Evolutionary conservation across 2,888 invertebrate species (phyloP).

Genomic region (Anagyrus pseudococci): DNA sequence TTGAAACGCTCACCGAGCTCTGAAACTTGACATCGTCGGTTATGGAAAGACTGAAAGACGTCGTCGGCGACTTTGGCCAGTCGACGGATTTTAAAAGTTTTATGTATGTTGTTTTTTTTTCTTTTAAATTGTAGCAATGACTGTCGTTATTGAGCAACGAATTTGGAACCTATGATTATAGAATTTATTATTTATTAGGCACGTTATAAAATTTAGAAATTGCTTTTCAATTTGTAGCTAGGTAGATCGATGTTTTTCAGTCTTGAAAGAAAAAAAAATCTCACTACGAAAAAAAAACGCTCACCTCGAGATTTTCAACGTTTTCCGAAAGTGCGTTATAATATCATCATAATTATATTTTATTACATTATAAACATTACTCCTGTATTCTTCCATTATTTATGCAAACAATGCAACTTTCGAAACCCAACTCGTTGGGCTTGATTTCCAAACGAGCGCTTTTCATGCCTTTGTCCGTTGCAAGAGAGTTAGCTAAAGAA

Average conservation of each 20-base stretch:
- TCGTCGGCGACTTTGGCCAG: no score
- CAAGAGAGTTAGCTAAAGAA: no score
- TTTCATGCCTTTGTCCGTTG: slow-evolving; percentile 8
- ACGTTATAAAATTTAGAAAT: not conserved
- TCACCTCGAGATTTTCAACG: slow-evolving; percentile 3
- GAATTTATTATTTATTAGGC: not conserved
- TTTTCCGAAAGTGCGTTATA: no score
- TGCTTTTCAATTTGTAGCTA: not conserved
- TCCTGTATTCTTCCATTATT: no score
- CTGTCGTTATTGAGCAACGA: no score
- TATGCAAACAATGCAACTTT: slow-evolving; percentile 18
- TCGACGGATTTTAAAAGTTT: not conserved
- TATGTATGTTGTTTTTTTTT: not conserved
- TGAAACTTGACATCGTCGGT: slow-evolving; percentile 3
- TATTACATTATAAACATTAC: no score
- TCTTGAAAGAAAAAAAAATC: no score
- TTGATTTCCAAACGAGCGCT: slow-evolving; percentile 11
- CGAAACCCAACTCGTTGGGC: slow-evolving; percentile 12
- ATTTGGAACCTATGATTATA: not conserved
- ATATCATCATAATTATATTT: slow-evolving; percentile 12
- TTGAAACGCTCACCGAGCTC: slow-evolving; percentile 56
- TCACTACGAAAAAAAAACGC: no score
- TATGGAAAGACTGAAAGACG: not conserved
- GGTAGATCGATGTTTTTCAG: slow-evolving; percentile 23
- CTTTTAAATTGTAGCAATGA: not conserved